Percentiles rank a stretch among this genome's conserved stretches.
These are phyloP conservation scores for Platyscapa corneri DNA, from an alignment of 1,140 invertebrate genomes.

Conservation along the genomic window DNA sequence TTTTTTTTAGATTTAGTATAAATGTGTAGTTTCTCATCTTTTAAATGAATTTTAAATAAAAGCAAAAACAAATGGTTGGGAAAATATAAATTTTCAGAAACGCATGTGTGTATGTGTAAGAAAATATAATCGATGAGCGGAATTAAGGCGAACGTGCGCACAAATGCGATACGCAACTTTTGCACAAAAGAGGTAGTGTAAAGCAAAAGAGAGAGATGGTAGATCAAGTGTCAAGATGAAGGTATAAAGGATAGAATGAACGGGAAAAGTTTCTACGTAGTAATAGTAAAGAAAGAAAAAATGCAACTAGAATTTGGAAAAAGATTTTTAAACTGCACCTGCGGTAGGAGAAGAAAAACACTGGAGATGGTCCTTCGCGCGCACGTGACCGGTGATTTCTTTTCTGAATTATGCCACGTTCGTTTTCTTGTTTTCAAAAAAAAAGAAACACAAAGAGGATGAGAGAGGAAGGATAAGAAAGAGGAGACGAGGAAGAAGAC, in stretches of 20 bases:
- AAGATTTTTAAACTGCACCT: not conserved
- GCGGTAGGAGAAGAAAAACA: not conserved
- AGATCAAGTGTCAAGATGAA: not conserved
- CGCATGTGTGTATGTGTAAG: not conserved
- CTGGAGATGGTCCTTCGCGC: conserved; percentile 23
- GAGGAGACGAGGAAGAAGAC: too few species aligned
- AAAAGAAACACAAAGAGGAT: not conserved
- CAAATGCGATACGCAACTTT: not conserved
- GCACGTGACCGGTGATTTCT: conserved; percentile 62
- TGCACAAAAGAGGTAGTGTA: not conserved
- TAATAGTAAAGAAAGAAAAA: not conserved
- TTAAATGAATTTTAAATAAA: too few species aligned
- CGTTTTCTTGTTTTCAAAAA: conserved; percentile 59
- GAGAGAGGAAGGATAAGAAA: not conserved
- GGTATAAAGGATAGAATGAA: not conserved
- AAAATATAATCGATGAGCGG: not conserved
- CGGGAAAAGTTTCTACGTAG: not conserved
- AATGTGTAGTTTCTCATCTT: too few species aligned
- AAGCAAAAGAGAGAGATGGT: not conserved
- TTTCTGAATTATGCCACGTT: conserved; percentile 61
- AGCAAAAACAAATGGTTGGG: too few species aligned
- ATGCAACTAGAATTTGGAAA: not conserved
- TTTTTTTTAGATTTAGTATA: too few species aligned
- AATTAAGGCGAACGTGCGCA: not conserved
- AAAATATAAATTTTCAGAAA: too few species aligned